Evolutionary conservation across 2,797 vertebrate genomes (phyloP), one percentile per base, ranked within the genome.

Genomic region (Rhinoraja longicauda): DNA sequence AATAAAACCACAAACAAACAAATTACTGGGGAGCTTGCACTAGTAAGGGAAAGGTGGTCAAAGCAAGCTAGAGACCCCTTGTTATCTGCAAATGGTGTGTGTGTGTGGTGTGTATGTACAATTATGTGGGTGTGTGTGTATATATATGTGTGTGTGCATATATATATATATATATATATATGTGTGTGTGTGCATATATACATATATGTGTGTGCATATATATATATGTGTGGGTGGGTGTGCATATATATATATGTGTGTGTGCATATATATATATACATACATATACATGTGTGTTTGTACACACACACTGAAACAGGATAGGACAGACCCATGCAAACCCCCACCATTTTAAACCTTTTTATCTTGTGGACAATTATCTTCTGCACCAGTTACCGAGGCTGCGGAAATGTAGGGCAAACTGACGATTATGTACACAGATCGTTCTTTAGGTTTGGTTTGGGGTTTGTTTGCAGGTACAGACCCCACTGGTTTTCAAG

Each of bases 301-400:
- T 45, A 53, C 45, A 53, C 39, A 39, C 4, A 53, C 45, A 53
- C 45, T 72, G 45, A 84, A 4, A 26, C 26, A 84, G 24, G 13
- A 5, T 79, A 15, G 53, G 57, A 29, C 45, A 82, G 26, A 57
- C 24, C 21, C 17, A 39, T 7, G 13, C 1, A n/a, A 39, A 1
- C 21, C 26, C 81, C 81, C 81, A 82, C 79, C 57, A 86, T 86
- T 86, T 64, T 64, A 86, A 86, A 17, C 29, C 59, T 64, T 86
- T 79, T 62, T 32, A 57, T 86, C 57, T 64, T 62, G 82, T 64
- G 29, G 59, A 8, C 59, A 86, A 64, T 64, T 13, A 32, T 29
- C 57, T 59, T 15, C 29, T 7, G 84, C 59, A 67, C 59, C 32
- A 21, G 19, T 67, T 32, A 19, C 84, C 21, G 36, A 39, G 77